phyloP scores from a whole-genome alignment of 2,888 invertebrate genomes.

The Luperina nickerlii region DNA sequence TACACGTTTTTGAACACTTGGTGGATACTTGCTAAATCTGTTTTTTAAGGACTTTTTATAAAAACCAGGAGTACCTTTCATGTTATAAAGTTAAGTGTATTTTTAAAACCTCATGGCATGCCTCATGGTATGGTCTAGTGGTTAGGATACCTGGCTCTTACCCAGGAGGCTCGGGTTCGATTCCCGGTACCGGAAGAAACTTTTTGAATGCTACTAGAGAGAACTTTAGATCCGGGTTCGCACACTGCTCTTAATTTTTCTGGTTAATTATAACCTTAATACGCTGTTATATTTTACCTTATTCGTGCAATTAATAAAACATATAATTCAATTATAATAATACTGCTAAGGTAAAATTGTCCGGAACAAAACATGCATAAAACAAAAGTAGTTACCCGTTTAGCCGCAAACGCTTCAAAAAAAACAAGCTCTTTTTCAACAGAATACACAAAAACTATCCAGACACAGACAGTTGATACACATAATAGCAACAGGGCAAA shows the following conservation, averaged over 20 bases:
- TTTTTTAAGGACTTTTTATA: neutral
- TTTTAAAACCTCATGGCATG: accelerated
- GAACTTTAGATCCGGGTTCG: neutral
- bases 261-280: no score
- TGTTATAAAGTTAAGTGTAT: neutral
- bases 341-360: neutral
- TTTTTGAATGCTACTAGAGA: constrained; percentile 65
- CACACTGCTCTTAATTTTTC: no score
- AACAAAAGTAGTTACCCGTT: constrained; percentile 1
- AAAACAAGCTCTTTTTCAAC: constrained; percentile 39
- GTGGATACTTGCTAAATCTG: neutral
- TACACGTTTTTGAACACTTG: neutral
- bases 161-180: constrained; percentile 91
- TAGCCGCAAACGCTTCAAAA: constrained; percentile 24
- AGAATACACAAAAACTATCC: constrained; percentile 52
- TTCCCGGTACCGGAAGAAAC: constrained; percentile 90
- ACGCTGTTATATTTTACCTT: neutral
- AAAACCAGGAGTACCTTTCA: neutral
- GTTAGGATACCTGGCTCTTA: constrained; percentile 91
- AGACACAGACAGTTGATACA: constrained; percentile 34
- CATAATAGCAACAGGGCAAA: constrained; percentile 63
- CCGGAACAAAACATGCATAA: neutral
- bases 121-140: constrained; percentile 92
- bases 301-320: no score
- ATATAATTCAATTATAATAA: neutral